Evolutionary conservation across 1,140 invertebrate species (phyloP).

Genomic region (Cardiocondyla obscurior): DNA sequence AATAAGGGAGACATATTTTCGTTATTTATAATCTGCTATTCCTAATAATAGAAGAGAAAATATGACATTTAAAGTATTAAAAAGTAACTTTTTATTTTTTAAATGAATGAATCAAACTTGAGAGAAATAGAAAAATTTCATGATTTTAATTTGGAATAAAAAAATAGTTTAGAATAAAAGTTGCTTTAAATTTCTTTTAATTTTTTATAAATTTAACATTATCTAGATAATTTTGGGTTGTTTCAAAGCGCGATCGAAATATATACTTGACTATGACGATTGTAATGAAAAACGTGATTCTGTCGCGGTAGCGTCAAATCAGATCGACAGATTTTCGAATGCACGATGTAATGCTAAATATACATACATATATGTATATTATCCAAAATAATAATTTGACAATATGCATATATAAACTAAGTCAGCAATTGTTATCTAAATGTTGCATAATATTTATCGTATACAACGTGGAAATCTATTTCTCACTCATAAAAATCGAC

Average conservation of each 20-base stretch:
- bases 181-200: not conserved
- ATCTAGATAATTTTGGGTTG: not conserved
- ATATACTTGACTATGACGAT: not conserved
- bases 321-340: constrained; percentile 24
- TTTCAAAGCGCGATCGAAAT: not conserved
- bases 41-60: not conserved
- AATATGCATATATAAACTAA: constrained; percentile 5
- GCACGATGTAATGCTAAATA: constrained; percentile 9
- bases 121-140: not conserved
- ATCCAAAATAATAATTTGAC: constrained; percentile 25
- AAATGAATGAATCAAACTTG: not conserved
- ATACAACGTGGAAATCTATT: not conserved
- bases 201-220: not conserved
- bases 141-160: not conserved
- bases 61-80: no score
- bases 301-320: constrained; percentile 22
- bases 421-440: not conserved
- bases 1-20: not conserved
- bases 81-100: no score
- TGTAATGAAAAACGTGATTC: constrained; percentile 20
- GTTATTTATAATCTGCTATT: not conserved
- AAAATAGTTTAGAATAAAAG: not conserved
- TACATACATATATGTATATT: not conserved
- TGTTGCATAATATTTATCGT: not conserved
- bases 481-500: not conserved